These are phyloP conservation scores for Rhyzopertha dominica DNA, from an alignment of 1,140 invertebrate species.

Conservation along the genomic window DNA sequence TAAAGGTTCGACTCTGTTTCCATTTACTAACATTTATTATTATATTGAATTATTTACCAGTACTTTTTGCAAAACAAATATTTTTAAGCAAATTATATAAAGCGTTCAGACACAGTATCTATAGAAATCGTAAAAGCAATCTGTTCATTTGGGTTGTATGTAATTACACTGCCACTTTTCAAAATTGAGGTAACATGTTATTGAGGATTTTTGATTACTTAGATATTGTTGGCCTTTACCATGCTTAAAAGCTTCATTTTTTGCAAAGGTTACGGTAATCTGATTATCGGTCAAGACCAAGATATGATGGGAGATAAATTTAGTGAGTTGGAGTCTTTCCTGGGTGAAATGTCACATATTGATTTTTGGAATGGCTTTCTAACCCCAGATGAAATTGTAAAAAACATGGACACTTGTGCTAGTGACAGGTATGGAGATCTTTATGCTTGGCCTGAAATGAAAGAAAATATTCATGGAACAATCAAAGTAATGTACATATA, in stretches of 20 bases:
- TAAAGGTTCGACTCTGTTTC: no score
- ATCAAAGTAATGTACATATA: conserved; percentile 44
- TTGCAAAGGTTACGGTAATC: conserved; percentile 51
- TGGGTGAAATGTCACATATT: conserved; percentile 56
- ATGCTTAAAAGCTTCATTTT: background rate
- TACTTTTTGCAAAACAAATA: no score
- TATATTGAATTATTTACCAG: no score
- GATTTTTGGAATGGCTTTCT: conserved; percentile 59
- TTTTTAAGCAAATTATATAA: no score
- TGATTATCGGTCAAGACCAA: conserved; percentile 69
- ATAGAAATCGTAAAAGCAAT: no score
- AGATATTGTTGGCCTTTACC: no score
- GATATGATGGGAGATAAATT: conserved; percentile 59
- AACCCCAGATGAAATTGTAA: conserved; percentile 43
- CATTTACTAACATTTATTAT: no score
- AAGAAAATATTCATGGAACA: conserved; percentile 51
- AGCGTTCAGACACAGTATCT: no score
- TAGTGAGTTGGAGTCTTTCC: conserved; percentile 60
- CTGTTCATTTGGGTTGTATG: no score
- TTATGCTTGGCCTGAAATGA: conserved; percentile 58
- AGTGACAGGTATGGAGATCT: conserved; percentile 52
- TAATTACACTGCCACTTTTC: no score
- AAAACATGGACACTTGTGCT: conserved; percentile 51
- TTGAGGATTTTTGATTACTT: no score
- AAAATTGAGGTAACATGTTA: no score